Conservation (phyloP, 2,888 invertebrate species). For the Tinea semifulvella region DNA sequence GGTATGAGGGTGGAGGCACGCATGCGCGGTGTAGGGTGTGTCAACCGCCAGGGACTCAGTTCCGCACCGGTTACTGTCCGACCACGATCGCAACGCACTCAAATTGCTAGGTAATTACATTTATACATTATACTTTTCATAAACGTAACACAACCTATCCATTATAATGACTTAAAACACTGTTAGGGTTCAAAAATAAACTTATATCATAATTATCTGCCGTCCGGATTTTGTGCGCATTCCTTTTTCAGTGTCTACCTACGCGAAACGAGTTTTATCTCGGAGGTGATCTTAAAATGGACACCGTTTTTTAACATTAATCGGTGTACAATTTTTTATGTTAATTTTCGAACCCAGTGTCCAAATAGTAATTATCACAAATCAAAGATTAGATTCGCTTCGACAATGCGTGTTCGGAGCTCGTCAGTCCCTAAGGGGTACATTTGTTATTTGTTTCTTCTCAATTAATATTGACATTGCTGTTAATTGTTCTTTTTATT, state of each 20-base stretch:
- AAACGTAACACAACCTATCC: background rate
- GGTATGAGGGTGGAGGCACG: conserved; percentile 28
- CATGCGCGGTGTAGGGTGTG: conserved; percentile 59
- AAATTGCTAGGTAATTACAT: conserved; percentile 35
- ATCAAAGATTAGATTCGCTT: background rate
- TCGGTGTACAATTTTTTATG: conserved; percentile 11
- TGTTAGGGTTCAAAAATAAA: background rate
- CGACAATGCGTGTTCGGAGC: too few relatives aligned
- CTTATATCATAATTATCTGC: conserved; percentile 15
- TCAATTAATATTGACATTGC: too few relatives aligned
- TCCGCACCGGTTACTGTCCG: conserved; percentile 34
- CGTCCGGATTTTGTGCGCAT: conserved; percentile 31
- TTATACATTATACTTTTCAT: conserved; percentile 19
- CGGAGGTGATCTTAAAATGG: conserved; percentile 20
- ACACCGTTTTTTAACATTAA: conserved; percentile 21
- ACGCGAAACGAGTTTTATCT: conserved; percentile 32
- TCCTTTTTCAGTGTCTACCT: conserved; percentile 37
- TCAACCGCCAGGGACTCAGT: conserved; percentile 42
- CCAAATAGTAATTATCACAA: background rate
- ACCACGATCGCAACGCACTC: conserved; percentile 15
- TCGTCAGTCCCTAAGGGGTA: too few relatives aligned
- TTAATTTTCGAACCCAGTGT: background rate
- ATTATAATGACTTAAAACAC: background rate
- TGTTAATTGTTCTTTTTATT: too few relatives aligned
- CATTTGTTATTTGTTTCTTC: too few relatives aligned